Conservation (phyloP, 2,888 invertebrate genomes). For the Drosophila cognata region DNA sequence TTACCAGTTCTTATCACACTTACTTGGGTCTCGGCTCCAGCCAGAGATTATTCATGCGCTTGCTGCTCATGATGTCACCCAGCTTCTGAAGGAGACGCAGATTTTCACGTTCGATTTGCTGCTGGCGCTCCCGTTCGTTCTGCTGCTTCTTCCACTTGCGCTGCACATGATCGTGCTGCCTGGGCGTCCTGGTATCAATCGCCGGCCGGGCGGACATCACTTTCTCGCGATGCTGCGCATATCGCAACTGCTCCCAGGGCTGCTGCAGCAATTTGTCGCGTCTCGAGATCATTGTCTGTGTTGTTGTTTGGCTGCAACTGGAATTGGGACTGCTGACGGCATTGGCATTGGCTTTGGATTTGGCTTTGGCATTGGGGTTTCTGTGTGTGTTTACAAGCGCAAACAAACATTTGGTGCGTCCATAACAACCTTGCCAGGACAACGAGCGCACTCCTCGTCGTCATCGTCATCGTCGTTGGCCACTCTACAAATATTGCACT, state of each 20-base stretch:
- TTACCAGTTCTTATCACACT: background rate
- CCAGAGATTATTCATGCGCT: constrained; percentile 90
- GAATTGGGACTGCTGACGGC: constrained; percentile 19
- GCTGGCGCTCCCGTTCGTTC: constrained; percentile 88
- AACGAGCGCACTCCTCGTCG: constrained; percentile 44
- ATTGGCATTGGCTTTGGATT: constrained; percentile 3
- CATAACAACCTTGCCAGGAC: constrained; percentile 78
- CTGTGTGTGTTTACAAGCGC: constrained; percentile 61
- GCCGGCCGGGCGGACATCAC: constrained; percentile 89
- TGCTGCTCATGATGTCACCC: constrained; percentile 88
- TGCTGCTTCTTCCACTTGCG: constrained; percentile 90
- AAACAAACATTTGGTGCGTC: constrained; percentile 68
- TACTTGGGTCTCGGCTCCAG: constrained; percentile 87
- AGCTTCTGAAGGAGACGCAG: constrained; percentile 89
- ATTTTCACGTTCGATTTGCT: constrained; percentile 89
- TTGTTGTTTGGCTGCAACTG: constrained; percentile 12
- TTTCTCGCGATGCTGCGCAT: constrained; percentile 89
- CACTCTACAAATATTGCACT: constrained; percentile 71
- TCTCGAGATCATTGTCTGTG: constrained; percentile 87
- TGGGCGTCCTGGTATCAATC: constrained; percentile 89
- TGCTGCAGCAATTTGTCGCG: constrained; percentile 89
- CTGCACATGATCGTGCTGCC: constrained; percentile 88
- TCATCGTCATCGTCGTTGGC: constrained; percentile 19
- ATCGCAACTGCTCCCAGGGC: constrained; percentile 90
- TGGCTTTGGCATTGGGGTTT: constrained; percentile 1